Conservation (phyloP, 2,888 invertebrate species). For the Rhagophthalmus giganteus region DNA sequence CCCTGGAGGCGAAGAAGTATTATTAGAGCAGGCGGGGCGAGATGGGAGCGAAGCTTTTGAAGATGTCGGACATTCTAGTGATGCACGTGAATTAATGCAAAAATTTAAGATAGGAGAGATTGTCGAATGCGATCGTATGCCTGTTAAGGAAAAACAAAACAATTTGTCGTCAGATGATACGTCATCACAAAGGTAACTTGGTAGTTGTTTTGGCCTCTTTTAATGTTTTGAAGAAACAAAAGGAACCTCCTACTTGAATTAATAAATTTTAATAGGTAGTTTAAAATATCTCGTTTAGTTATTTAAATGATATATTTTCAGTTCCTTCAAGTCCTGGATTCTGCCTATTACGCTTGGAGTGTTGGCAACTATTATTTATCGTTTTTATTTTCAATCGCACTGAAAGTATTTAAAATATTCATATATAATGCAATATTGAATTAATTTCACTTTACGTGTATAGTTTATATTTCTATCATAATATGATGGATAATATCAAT, state of each 20-base stretch:
- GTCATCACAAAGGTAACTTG: constrained; percentile 1
- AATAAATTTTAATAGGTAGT: not conserved
- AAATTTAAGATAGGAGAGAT: constrained; percentile 89
- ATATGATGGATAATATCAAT: not conserved
- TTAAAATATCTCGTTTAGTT: not conserved
- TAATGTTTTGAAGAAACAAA: not conserved
- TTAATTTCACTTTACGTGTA: not conserved
- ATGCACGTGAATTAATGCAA: constrained; percentile 92
- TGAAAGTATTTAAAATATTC: not conserved
- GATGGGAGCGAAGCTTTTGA: constrained; percentile 95
- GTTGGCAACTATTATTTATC: constrained; percentile 65
- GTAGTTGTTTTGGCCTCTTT: not conserved
- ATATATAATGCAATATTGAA: not conserved
- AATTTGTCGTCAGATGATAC: constrained; percentile 5
- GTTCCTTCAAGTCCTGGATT: constrained; percentile 64
- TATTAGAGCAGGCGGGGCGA: constrained; percentile 88
- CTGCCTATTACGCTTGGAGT: constrained; percentile 66
- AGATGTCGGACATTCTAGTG: constrained; percentile 97
- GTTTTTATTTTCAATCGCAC: constrained; percentile 58
- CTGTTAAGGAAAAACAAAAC: constrained; percentile 6
- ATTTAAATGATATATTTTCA: not conserved
- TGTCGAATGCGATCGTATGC: constrained; percentile 64
- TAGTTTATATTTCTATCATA: not conserved
- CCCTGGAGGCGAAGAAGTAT: constrained; percentile 94
- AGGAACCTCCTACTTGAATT: too few species aligned